Conservation (phyloP, 2,888 invertebrate genomes). For the Pinctada fucata region DNA sequence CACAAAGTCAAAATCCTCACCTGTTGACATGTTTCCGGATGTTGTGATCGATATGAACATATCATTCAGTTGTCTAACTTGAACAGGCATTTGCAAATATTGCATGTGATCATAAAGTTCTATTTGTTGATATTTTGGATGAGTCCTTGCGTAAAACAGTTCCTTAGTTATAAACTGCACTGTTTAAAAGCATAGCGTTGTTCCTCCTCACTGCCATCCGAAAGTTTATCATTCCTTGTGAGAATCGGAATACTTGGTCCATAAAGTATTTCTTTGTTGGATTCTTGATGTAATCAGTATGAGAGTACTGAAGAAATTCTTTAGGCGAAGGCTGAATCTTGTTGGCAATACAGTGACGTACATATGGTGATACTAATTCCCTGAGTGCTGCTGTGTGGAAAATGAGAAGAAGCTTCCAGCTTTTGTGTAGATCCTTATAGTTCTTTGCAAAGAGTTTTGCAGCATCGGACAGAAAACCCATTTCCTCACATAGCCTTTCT, state of each 20-base stretch:
- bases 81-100: slow-evolving; percentile 3
- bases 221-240: slow-evolving; percentile 14
- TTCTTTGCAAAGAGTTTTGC: slow-evolving; percentile 14
- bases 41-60: slow-evolving; percentile 3
- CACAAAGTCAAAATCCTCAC: slow-evolving; percentile 15
- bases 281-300: background rate
- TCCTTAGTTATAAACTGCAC: no score
- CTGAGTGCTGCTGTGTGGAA: slow-evolving; percentile 2
- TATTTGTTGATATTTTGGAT: slow-evolving; percentile 9
- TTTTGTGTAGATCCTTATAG: slow-evolving; percentile 16
- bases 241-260: slow-evolving; percentile 11
- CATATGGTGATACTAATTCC: slow-evolving; percentile 13
- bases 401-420: slow-evolving; percentile 10
- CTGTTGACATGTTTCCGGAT: slow-evolving; percentile 6
- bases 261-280: background rate
- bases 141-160: no score
- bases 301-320: background rate
- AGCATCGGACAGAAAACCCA: slow-evolving; percentile 18
- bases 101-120: slow-evolving; percentile 3
- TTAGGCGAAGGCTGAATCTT: background rate
- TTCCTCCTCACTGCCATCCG: slow-evolving; percentile 1
- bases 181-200: background rate
- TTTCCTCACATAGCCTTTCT: slow-evolving; percentile 14
- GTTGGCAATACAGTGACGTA: background rate
- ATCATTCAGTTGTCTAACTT: background rate